Evolutionary conservation across 2,113 vertebrate species (phyloP).

Genomic region (Pangasianodon gigas): DNA sequence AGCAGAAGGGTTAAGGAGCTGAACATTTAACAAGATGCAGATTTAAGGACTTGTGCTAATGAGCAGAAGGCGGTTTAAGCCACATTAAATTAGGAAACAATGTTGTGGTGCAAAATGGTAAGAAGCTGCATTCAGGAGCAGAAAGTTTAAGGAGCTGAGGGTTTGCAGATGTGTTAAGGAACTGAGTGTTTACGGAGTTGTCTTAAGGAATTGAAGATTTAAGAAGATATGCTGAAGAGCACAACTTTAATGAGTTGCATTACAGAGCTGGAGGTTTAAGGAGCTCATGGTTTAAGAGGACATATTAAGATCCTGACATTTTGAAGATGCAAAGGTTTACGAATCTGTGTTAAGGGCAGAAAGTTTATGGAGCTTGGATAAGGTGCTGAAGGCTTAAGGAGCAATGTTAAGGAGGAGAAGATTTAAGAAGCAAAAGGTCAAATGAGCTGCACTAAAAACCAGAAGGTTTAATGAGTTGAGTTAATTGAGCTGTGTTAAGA

Average conservation of each 20-base stretch:
- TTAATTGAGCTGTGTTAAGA: neutral
- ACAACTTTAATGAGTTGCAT: neutral
- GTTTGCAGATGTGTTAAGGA: slow-evolving; percentile 6
- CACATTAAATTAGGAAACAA: neutral
- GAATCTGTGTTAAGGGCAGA: neutral
- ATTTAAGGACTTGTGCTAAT: neutral
- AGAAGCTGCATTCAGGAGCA: neutral
- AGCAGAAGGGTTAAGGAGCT: neutral
- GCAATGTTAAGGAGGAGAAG: neutral
- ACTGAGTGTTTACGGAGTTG: neutral
- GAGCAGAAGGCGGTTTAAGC: neutral
- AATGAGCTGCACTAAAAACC: neutral
- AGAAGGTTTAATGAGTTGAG: neutral
- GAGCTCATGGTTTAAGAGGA: neutral
- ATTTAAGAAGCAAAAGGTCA: neutral
- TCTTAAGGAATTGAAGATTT: neutral
- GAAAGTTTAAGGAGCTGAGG: neutral
- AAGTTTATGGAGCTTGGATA: slow-evolving; percentile 2
- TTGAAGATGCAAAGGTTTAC: slow-evolving; percentile 5
- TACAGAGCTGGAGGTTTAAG: neutral
- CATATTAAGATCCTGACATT: neutral
- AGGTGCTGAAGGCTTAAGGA: neutral
- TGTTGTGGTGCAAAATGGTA: neutral
- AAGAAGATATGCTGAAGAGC: neutral
- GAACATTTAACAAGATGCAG: neutral